Conservation (phyloP, 2,888 invertebrate genomes). For the Ochlodes sylvanus region DNA sequence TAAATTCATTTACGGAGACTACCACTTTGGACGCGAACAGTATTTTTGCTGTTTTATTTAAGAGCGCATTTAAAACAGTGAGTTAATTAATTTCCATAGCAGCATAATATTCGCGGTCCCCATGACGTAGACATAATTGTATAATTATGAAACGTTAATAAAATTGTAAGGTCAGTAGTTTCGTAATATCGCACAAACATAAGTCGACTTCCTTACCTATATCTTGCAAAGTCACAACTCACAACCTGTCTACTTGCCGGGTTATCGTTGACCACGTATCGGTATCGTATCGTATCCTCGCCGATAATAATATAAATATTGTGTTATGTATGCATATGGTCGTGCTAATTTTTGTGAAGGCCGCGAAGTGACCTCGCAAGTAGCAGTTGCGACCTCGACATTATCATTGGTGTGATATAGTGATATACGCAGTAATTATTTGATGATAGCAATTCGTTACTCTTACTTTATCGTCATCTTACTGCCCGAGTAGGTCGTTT, state of each 20-base stretch:
- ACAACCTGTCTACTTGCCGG: constrained; percentile 58
- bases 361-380: constrained; percentile 71
- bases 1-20: too few relatives aligned
- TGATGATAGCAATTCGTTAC: constrained; percentile 59
- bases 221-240: constrained; percentile 43
- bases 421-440: constrained; percentile 71
- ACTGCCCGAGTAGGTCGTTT: constrained; percentile 41
- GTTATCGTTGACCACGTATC: constrained; percentile 58
- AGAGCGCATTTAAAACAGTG: too few relatives aligned
- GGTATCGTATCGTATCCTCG: constrained; percentile 57
- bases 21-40: too few relatives aligned
- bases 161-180: constrained; percentile 39
- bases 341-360: constrained; percentile 79
- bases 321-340: constrained; percentile 70
- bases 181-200: constrained; percentile 26
- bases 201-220: constrained; percentile 59
- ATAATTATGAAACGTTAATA: constrained; percentile 39
- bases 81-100: too few relatives aligned
- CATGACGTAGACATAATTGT: constrained; percentile 5
- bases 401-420: constrained; percentile 77
- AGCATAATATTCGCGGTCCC: neutral
- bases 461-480: constrained; percentile 61
- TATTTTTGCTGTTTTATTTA: too few relatives aligned
- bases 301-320: constrained; percentile 53
- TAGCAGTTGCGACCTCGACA: constrained; percentile 73